Evolutionary conservation across 1,140 invertebrate genomes (phyloP), one percentile per base, ranked within the genome.

Genomic region (Eriosoma lanigerum): DNA sequence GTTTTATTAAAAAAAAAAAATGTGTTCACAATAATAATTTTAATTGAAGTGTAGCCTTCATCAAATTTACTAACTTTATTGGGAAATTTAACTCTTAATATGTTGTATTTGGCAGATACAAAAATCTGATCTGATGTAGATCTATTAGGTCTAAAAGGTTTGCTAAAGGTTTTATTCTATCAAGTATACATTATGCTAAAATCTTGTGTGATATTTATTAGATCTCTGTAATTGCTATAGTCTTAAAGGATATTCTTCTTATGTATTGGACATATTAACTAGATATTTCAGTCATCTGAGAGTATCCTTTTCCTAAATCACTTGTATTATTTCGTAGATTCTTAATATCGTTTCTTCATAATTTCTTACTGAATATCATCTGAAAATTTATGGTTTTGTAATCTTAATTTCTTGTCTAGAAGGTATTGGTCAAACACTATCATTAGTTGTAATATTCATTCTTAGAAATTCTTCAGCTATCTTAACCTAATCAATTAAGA

Each of bases 401-500:
- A 56, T 21, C 54, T 9, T 3, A 32, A 64, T 17, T 64, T 64
- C 60, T 32, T 38, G 26, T 64, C 32, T 64, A 64, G 26, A 32
- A 17, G 26, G 13, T 64, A 26, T 32, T 64, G 26, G 60, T 26
- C 60, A 64, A 32, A 8, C 29, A 26, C 60, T 46, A 68, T 68
- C 64, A 48, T 68, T 46, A 46, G 64, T 21, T 68, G 8, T 46
- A 21, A 68, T 48, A 68, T 68, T 46, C 19, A 48, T 46, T 68
- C 64, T 68, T 68, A 5, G 38, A 46, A 46, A 44, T 68, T 68
- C 38, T 68, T 68, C 19, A 68, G 19, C 38, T 44, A 38, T 1
- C 19, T 68, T 38, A 68, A n/a, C 64, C n/a, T n/a, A n/a, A n/a
- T 46, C 64, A 68, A 21, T 68, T 46, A 48, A 68, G 44, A 19